phyloP scores from a whole-genome alignment of 2,888 invertebrate genomes.

The Agrotis segetum region DNA sequence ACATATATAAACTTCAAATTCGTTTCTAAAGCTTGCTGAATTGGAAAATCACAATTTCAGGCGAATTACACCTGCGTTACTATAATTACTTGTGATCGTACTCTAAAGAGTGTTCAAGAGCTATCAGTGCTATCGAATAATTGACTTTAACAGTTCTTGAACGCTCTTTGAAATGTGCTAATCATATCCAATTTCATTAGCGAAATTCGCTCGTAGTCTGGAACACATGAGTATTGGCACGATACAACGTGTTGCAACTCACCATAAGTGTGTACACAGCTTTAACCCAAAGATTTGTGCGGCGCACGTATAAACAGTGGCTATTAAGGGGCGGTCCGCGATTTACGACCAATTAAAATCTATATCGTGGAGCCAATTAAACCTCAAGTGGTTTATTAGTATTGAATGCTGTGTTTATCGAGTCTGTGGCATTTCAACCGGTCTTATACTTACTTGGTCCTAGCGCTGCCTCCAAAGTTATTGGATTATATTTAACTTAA shows the following conservation, averaged over 20 bases:
- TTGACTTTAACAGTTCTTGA: too few species aligned
- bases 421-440: conserved; percentile 68
- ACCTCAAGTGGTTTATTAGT: conserved; percentile 82
- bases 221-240: conserved; percentile 22
- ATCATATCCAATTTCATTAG: too few species aligned
- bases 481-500: conserved; percentile 64
- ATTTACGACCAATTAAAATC: conserved; percentile 89
- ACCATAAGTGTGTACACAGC: conserved; percentile 63
- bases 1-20: not conserved
- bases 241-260: conserved; percentile 10
- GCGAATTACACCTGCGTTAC: too few species aligned
- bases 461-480: conserved; percentile 52
- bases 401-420: conserved; percentile 80
- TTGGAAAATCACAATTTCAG: not conserved
- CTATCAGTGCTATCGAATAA: too few species aligned
- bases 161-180: too few species aligned
- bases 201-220: not conserved
- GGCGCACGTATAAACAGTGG: conserved; percentile 68
- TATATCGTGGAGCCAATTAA: conserved; percentile 88
- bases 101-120: too few species aligned
- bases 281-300: conserved; percentile 74
- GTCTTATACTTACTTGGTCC: conserved; percentile 60
- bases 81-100: too few species aligned
- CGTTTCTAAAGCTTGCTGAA: not conserved
- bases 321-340: conserved; percentile 79